Evolutionary conservation across 2,888 invertebrate genomes (phyloP).

Genomic region (Orchesellides sinensis): DNA sequence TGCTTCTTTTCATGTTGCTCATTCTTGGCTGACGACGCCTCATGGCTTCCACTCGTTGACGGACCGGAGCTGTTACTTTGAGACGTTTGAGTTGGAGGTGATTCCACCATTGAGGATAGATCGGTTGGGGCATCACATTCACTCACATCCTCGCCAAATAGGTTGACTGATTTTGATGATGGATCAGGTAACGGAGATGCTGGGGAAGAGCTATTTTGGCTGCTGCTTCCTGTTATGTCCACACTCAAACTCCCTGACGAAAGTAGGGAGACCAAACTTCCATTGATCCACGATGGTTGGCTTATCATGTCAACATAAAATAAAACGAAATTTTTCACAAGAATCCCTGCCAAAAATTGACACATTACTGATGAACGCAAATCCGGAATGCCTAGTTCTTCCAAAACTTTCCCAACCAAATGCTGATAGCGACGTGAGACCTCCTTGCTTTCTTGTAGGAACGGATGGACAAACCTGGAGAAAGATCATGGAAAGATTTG

Average conservation of each 20-base stretch:
- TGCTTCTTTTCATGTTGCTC: constrained; percentile 35
- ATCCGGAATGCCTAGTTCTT: constrained; percentile 70
- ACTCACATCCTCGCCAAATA: constrained; percentile 40
- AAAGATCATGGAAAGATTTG: background rate
- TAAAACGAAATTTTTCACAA: constrained; percentile 72
- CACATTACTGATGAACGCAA: constrained; percentile 71
- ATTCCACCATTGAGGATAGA: constrained; percentile 32
- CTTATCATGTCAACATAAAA: constrained; percentile 72
- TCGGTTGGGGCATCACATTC: constrained; percentile 33
- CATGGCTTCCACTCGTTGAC: constrained; percentile 37
- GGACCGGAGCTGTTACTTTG: constrained; percentile 43
- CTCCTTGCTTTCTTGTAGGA: constrained; percentile 65
- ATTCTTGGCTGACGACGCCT: constrained; percentile 28
- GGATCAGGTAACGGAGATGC: constrained; percentile 63
- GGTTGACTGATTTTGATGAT: constrained; percentile 36
- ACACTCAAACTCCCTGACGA: constrained; percentile 61
- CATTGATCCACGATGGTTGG: constrained; percentile 73
- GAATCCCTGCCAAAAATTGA: constrained; percentile 73
- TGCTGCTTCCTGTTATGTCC: constrained; percentile 65
- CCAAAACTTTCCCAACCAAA: constrained; percentile 66
- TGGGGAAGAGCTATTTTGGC: constrained; percentile 67
- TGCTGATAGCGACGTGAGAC: constrained; percentile 69
- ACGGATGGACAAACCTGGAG: constrained; percentile 69
- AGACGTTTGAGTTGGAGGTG: constrained; percentile 55
- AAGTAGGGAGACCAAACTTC: constrained; percentile 67